These are phyloP conservation scores for Lithobates pipiens DNA, from an alignment of 2,797 vertebrate species.

Conservation along the genomic window DNA sequence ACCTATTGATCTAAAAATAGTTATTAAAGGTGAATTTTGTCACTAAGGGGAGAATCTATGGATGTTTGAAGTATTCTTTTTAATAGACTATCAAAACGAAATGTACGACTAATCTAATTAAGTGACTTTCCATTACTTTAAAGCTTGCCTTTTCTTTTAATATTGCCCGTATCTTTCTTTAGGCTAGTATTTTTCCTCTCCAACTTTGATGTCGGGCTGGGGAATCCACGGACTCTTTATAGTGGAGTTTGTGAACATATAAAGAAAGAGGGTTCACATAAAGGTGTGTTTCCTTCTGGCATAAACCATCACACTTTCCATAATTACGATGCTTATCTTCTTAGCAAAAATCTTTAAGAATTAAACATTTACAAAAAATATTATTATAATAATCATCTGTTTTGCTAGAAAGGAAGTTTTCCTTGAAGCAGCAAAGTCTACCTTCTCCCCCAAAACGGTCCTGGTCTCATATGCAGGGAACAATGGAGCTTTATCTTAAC, in stretches of 20 bases:
- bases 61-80: constrained; percentile 48
- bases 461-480: not conserved
- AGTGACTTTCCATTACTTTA: constrained; percentile 52
- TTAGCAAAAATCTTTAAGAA: not conserved
- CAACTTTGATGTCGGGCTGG: constrained; percentile 58
- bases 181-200: constrained; percentile 49
- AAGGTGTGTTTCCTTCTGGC: constrained; percentile 50
- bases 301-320: constrained; percentile 7
- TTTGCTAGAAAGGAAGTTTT: not conserved
- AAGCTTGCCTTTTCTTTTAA: constrained; percentile 54
- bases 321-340: constrained; percentile 35
- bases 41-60: not conserved
- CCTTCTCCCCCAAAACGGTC: not conserved
- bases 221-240: constrained; percentile 54
- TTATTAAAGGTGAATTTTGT: constrained; percentile 21
- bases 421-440: not conserved
- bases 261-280: constrained; percentile 54
- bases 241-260: constrained; percentile 54
- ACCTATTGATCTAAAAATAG: constrained; percentile 46
- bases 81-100: constrained; percentile 50
- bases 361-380: not conserved
- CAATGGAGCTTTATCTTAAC: no score
- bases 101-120: constrained; percentile 56
- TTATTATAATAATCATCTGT: not conserved
- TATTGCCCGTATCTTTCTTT: constrained; percentile 57